phyloP scores from a whole-genome alignment of 1,140 invertebrate genomes.

The Lineus longissimus region DNA sequence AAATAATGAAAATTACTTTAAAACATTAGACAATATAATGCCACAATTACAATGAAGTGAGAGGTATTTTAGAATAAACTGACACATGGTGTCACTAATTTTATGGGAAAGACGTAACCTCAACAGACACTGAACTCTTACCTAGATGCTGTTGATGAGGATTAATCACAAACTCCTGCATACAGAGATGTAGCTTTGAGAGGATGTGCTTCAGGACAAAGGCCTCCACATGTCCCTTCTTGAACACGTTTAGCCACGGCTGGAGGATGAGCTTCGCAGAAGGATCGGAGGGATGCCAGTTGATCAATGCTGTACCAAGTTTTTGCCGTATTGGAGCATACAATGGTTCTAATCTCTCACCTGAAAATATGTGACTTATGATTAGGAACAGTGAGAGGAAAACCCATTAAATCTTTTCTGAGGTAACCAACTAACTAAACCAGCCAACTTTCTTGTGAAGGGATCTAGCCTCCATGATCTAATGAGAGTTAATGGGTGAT shows the following conservation, averaged over 20 bases:
- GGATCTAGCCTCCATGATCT: not conserved
- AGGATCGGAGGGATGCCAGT: slow-evolving; percentile 81
- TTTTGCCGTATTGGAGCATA: slow-evolving; percentile 86
- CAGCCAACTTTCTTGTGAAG: not conserved
- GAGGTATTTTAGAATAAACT: no score
- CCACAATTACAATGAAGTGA: not conserved
- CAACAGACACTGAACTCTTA: slow-evolving; percentile 33
- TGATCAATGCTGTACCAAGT: slow-evolving; percentile 76
- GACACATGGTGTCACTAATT: not conserved
- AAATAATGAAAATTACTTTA: slow-evolving; percentile 22
- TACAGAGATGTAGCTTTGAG: slow-evolving; percentile 64
- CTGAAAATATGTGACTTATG: slow-evolving; percentile 34
- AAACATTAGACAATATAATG: not conserved
- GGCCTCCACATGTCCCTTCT: slow-evolving; percentile 74
- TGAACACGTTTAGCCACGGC: slow-evolving; percentile 87
- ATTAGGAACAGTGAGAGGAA: slow-evolving; percentile 4
- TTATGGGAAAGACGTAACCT: no score
- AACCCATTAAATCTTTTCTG: not conserved
- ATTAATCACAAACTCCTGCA: slow-evolving; percentile 74
- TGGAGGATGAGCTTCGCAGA: slow-evolving; percentile 88
- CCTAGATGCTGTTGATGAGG: slow-evolving; percentile 77
- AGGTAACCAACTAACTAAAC: not conserved
- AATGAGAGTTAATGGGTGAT: not conserved
- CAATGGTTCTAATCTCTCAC: slow-evolving; percentile 69
- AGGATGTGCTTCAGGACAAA: slow-evolving; percentile 86